Conservation (phyloP, 2,888 invertebrate genomes). For the Agyllia agylla region DNA sequence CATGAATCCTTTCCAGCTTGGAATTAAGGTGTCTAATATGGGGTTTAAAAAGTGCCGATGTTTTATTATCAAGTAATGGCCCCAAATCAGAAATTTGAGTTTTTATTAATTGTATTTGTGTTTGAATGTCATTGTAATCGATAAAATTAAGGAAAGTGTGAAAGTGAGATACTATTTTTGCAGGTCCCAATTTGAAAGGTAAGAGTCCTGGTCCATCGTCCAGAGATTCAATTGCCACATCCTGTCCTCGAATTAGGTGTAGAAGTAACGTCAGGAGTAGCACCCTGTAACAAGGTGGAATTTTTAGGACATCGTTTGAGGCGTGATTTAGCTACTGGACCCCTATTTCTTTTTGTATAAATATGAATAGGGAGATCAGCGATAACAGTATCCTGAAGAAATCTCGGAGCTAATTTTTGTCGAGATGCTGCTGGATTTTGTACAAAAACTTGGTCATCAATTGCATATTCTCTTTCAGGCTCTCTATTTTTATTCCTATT, state of each 20-base stretch:
- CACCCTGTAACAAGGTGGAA: conserved; percentile 60
- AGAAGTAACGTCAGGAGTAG: conserved; percentile 23
- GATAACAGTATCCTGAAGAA: not conserved
- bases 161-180: conserved; percentile 67
- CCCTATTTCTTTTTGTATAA: conserved; percentile 51
- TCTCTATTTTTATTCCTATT: conserved; percentile 5
- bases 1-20: not conserved
- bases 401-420: not conserved
- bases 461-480: not conserved
- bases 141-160: conserved; percentile 68
- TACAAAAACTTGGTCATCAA: not conserved
- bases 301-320: conserved; percentile 54
- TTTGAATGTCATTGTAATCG: not conserved
- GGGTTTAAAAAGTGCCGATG: not conserved
- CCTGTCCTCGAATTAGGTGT: conserved; percentile 48
- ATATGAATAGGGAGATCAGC: conserved; percentile 44
- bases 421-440: not conserved
- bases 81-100: not conserved
- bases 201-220: conserved; percentile 31
- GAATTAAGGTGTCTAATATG: not conserved
- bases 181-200: conserved; percentile 28
- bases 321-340: conserved; percentile 58
- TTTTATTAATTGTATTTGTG: not conserved
- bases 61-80: not conserved
- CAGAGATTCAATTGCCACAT: conserved; percentile 68